phyloP scores from a whole-genome alignment of 2,888 invertebrate species.

The Folsomia candida region DNA sequence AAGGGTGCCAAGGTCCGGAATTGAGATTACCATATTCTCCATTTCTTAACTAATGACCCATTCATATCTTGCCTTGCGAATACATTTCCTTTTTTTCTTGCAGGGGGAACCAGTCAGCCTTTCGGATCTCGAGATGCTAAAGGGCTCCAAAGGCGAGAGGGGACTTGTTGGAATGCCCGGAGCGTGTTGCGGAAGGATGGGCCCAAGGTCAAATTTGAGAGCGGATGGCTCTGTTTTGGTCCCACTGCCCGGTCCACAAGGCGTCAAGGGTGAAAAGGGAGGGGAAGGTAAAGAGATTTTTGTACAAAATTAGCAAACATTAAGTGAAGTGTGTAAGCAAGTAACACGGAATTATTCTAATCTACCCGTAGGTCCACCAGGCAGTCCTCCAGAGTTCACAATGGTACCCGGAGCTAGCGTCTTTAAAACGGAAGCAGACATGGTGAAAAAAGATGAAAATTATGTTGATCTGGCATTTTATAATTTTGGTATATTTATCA shows the following conservation, averaged over 20 bases:
- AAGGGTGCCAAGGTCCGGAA: constrained; percentile 31
- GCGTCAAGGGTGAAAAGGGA: constrained; percentile 26
- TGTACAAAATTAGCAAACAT: not conserved
- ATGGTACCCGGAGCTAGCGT: constrained; percentile 11
- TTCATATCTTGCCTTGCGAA: not conserved
- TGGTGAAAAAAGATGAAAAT: constrained; percentile 11
- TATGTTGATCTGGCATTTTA: not conserved
- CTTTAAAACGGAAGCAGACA: constrained; percentile 19
- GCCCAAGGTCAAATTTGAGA: not conserved
- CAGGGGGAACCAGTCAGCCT: constrained; percentile 33
- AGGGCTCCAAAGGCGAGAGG: constrained; percentile 6
- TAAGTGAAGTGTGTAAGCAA: not conserved
- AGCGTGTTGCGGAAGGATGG: not conserved
- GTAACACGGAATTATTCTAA: no score
- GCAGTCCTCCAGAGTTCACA: constrained; percentile 1
- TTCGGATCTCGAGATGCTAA: constrained; percentile 24
- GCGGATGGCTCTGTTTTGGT: not conserved
- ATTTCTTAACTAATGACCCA: not conserved
- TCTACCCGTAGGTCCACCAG: constrained; percentile 25
- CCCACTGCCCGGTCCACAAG: constrained; percentile 19
- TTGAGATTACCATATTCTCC: not conserved
- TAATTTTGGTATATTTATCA: not conserved
- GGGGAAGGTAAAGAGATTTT: constrained; percentile 17
- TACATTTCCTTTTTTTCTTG: not conserved
- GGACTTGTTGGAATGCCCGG: constrained; percentile 28